These are phyloP conservation scores for Bergia puertoricense DNA, from an alignment of 92 coral and sea anemone species.

Conservation along the genomic window DNA sequence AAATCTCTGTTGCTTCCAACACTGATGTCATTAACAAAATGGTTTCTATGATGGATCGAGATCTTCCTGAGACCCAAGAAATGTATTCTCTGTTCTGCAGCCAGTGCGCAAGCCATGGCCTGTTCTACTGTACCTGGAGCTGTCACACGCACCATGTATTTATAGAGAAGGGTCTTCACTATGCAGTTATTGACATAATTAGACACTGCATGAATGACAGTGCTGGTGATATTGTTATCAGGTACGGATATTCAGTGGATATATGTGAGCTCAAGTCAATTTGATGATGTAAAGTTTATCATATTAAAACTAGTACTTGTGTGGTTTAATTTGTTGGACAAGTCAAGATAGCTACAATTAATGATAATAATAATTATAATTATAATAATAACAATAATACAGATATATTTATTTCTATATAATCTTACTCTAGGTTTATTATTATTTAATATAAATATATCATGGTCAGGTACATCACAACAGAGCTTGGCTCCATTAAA, in stretches of 20 bases:
- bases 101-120: conserved; percentile 60
- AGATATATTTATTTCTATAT: too few species aligned
- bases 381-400: too few species aligned
- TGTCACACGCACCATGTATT: conserved; percentile 39
- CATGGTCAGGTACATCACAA: too few species aligned
- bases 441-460: too few species aligned
- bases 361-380: too few species aligned
- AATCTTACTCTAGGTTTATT: too few species aligned
- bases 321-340: too few species aligned
- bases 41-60: conserved; percentile 58
- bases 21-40: conserved; percentile 54
- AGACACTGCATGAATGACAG: conserved; percentile 45
- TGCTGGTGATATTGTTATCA: conserved; percentile 54
- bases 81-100: conserved; percentile 65
- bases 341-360: too few species aligned
- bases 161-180: conserved; percentile 50
- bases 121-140: conserved; percentile 51
- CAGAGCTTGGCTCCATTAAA: too few species aligned
- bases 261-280: too few species aligned
- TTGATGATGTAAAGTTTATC: too few species aligned
- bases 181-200: conserved; percentile 55
- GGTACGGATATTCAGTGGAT: conserved; percentile 29
- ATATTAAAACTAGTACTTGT: too few species aligned
- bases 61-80: conserved; percentile 30
- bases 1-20: conserved; percentile 55